Percentiles rank a stretch among this genome's conserved stretches.
phyloP scores from a whole-genome alignment of 2,888 invertebrate genomes.

The Chironomus riparius region DNA sequence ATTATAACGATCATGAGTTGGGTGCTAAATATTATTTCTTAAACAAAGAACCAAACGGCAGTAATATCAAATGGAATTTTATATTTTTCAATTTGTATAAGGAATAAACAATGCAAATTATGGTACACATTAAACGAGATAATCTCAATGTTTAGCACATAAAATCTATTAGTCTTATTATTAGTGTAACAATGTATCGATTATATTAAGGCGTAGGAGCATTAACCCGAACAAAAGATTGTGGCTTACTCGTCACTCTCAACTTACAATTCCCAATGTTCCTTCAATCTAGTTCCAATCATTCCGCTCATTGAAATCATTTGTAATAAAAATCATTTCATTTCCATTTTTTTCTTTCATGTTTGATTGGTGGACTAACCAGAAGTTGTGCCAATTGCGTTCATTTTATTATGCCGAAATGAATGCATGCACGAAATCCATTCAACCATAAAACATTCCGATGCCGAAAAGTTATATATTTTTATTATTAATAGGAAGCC shows the following conservation, averaged over 20 bases:
- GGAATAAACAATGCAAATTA: not conserved
- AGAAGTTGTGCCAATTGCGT: constrained; percentile 5
- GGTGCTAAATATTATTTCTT: no score
- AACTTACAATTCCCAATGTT: no score
- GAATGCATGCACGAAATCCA: not conserved
- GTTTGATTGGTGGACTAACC: constrained; percentile 4
- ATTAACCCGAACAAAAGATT: not conserved
- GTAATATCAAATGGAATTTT: no score
- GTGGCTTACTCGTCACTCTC: not conserved
- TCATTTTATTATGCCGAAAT: not conserved
- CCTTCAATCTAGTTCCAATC: not conserved
- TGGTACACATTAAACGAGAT: not conserved
- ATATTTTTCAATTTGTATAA: no score
- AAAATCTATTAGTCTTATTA: no score
- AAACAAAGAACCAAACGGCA: no score
- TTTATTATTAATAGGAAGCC: not conserved
- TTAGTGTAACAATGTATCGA: not conserved
- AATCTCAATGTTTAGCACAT: not conserved
- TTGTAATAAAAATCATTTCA: not conserved
- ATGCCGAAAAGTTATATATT: not conserved
- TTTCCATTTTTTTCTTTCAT: not conserved
- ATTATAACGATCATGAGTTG: not conserved
- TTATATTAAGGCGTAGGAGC: not conserved
- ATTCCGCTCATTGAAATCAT: constrained; percentile 6
- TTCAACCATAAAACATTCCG: not conserved